Evolutionary conservation across 1,140 invertebrate genomes (phyloP).

Genomic region (Probaryconus sp.): DNA sequence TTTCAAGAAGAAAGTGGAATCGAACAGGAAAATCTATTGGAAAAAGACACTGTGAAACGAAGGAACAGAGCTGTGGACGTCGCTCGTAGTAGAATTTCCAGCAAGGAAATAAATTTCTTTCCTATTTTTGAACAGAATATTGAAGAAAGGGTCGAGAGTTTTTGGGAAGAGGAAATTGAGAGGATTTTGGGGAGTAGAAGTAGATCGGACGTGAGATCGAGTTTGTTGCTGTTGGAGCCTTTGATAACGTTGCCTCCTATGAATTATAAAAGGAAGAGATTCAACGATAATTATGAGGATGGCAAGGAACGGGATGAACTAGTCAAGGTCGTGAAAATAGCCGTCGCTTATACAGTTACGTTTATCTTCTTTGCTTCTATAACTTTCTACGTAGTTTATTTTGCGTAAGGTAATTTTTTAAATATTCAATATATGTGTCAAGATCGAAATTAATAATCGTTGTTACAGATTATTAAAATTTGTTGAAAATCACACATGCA

Average conservation of each 20-base stretch:
- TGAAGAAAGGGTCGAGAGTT: slow-evolving; percentile 44
- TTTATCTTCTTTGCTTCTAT: slow-evolving; percentile 77
- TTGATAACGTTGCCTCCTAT: slow-evolving; percentile 72
- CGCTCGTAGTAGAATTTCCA: slow-evolving; percentile 60
- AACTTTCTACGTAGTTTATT: slow-evolving; percentile 78
- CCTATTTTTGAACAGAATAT: slow-evolving; percentile 25
- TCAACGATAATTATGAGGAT: slow-evolving; percentile 62
- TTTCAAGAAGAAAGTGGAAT: too few relatives aligned
- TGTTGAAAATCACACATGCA: too few relatives aligned
- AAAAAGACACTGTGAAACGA: too few relatives aligned
- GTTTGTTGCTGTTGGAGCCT: slow-evolving; percentile 77
- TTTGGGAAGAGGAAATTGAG: slow-evolving; percentile 41
- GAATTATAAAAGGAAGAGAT: slow-evolving; percentile 49
- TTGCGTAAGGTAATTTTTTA: too few relatives aligned
- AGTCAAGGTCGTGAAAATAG: slow-evolving; percentile 76
- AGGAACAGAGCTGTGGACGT: slow-evolving; percentile 60
- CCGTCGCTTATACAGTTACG: slow-evolving; percentile 77
- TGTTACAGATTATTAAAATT: too few relatives aligned
- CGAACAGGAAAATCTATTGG: too few relatives aligned
- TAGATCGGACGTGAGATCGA: slow-evolving; percentile 68
- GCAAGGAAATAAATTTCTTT: too few relatives aligned
- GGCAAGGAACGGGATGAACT: slow-evolving; percentile 76
- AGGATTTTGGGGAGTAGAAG: slow-evolving; percentile 47
- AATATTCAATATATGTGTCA: too few relatives aligned
- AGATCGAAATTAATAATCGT: too few relatives aligned